Evolutionary conservation across 2,113 vertebrate species (phyloP).

Genomic region (Panthera uncia): DNA sequence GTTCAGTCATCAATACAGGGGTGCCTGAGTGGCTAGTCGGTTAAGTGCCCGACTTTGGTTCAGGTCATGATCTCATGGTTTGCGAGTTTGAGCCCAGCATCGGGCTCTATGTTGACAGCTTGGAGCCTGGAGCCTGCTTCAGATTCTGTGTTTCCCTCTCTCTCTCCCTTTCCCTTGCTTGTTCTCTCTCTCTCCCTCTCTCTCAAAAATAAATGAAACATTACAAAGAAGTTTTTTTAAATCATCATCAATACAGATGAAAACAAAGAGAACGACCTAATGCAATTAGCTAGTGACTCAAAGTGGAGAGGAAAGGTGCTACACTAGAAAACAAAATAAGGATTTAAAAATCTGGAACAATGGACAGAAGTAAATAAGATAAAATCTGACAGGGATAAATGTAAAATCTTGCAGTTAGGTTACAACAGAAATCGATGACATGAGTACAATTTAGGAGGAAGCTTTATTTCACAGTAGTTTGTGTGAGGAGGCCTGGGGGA

Average conservation of each 20-base stretch:
- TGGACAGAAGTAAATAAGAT: constrained; percentile 60
- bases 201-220: no score
- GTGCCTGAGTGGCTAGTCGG: no score
- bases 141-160: no score
- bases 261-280: constrained; percentile 41
- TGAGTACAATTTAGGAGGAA: constrained; percentile 44
- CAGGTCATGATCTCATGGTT: no score
- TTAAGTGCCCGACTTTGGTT: no score
- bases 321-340: constrained; percentile 28
- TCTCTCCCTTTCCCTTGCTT: no score
- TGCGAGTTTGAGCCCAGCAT: no score
- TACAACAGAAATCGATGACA: constrained; percentile 68
- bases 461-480: constrained; percentile 53
- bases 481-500: constrained; percentile 24
- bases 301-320: constrained; percentile 20
- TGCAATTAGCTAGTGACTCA: constrained; percentile 55
- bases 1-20: not conserved
- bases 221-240: no score
- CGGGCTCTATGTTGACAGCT: no score
- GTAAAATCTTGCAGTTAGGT: constrained; percentile 46
- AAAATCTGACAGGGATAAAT: constrained; percentile 60
- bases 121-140: no score
- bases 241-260: constrained; percentile 27
- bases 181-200: no score
- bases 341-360: constrained; percentile 61